Evolutionary conservation across 2,888 invertebrate genomes (phyloP).

Genomic region (Frankliniella intonsa): DNA sequence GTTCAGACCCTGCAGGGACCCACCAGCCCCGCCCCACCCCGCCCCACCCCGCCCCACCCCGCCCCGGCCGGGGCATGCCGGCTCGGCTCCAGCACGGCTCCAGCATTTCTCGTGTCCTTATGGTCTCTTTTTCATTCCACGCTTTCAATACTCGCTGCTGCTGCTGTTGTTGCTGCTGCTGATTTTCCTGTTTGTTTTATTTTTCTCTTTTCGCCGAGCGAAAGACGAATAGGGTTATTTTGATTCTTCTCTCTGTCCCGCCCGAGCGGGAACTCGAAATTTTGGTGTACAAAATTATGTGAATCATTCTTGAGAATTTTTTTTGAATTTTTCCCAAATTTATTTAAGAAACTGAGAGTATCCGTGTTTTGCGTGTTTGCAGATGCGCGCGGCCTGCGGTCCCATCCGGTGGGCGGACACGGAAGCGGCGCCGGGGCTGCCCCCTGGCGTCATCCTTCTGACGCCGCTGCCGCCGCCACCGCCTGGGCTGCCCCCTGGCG

Average conservation of each 20-base stretch:
- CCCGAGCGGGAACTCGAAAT: not conserved
- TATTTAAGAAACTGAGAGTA: too few species aligned
- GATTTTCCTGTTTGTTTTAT: not conserved
- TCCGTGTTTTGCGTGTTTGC: too few species aligned
- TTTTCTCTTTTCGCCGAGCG: not conserved
- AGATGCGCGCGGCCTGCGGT: not conserved
- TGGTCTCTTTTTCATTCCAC: constrained; percentile 1
- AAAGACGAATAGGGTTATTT: not conserved
- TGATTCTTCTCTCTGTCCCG: not conserved
- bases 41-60: not conserved
- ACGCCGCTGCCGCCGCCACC: not conserved
- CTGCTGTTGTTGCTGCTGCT: not conserved
- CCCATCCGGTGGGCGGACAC: not conserved
- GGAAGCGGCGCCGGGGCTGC: not conserved
- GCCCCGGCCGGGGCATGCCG: not conserved
- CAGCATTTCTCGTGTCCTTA: not conserved
- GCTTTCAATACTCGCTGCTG: not conserved
- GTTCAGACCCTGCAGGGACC: too few species aligned
- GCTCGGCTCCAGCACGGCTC: not conserved
- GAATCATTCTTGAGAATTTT: too few species aligned
- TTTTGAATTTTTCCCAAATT: too few species aligned
- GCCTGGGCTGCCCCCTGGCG: not conserved
- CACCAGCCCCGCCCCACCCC: not conserved
- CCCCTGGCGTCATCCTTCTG: not conserved
- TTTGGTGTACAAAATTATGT: not conserved